These are phyloP conservation scores for Cordylochernes scorpioides DNA, from an alignment of 2,888 invertebrate genomes.

Conservation along the genomic window DNA sequence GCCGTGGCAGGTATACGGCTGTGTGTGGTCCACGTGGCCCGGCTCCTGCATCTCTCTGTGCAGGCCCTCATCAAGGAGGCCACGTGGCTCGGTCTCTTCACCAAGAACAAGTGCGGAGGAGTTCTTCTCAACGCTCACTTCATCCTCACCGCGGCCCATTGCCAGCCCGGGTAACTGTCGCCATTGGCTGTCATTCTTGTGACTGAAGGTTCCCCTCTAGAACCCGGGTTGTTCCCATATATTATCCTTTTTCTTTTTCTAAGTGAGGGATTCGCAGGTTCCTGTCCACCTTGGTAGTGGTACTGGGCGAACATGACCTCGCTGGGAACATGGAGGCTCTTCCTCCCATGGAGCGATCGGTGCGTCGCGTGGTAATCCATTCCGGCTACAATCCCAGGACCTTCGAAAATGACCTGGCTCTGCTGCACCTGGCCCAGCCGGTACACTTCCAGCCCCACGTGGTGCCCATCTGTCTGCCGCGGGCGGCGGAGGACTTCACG, in stretches of 20 bases:
- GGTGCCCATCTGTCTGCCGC: constrained; percentile 70
- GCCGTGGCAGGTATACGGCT: constrained; percentile 51
- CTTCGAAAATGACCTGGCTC: constrained; percentile 67
- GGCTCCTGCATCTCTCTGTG: not conserved
- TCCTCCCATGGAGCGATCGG: constrained; percentile 49
- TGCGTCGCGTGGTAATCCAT: constrained; percentile 60
- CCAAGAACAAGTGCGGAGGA: constrained; percentile 81
- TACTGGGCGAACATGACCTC: constrained; percentile 70
- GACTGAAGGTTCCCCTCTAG: too few species aligned
- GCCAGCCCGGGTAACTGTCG: constrained; percentile 52
- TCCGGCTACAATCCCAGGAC: constrained; percentile 64
- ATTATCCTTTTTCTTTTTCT: too few species aligned
- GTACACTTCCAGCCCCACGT: constrained; percentile 60
- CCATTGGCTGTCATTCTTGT: too few species aligned
- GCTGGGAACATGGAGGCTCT: constrained; percentile 36
- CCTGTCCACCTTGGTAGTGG: constrained; percentile 60
- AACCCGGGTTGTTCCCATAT: too few species aligned
- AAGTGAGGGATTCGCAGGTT: too few species aligned
- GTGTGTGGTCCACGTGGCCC: not conserved
- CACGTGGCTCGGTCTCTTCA: constrained; percentile 73
- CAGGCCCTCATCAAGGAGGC: constrained; percentile 56
- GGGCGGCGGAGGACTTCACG: constrained; percentile 40
- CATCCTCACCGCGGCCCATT: constrained; percentile 77
- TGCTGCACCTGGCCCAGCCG: constrained; percentile 54
- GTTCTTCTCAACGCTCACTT: constrained; percentile 63